Evolutionary conservation across 2,888 invertebrate genomes (phyloP), one percentile per base, ranked within the genome.

Genomic region (Synanthedon formicaeformis): DNA sequence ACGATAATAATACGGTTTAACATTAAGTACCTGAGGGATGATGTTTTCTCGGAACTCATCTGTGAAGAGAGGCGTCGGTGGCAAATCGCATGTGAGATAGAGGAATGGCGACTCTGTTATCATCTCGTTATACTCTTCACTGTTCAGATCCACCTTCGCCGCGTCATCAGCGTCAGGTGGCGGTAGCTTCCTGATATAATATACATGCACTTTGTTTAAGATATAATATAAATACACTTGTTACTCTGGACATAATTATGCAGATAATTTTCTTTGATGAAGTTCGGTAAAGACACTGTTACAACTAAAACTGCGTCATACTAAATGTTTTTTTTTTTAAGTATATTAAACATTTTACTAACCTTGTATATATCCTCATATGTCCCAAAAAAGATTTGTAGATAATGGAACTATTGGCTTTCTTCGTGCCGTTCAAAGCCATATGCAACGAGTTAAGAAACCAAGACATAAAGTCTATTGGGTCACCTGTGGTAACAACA

Each of bases 21-120:
- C 2, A 13, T 13, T 66, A n/a, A n/a, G n/a, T n/a, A 95, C 96
- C 89, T 99, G 98, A 50, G 99, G 99, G 72, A 99, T 99, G 63
- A 99, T 99, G 79, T 99, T 99, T 87, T 99, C 99, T 60, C 96
- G 91, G 65, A 97, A 94, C 77, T 98, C 98, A 79, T 99, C 99
- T 56, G 97, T 98, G 73, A 98, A 99, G 13, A 98, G 88, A 0
- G 99, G 99, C 0, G 98, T 97, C 0, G 99, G 96, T 0, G 99
- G 99, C 55, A 99, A 88, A 81, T 99, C 99, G 72, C 99, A 97
- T 0, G 99, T 99, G 56, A 99, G 88, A 79, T 97, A 99, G 50
- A 99, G 87, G 81, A 99, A 99, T 12, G 97, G 97, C 0, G 96
- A 95, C 63, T 97, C 96, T 1, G 96, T 94, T 53, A 93, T 91